Base-by-base conservation (phyloP, 2,113 vertebrate species). In the Ailuropoda melanoleuca region DNA sequence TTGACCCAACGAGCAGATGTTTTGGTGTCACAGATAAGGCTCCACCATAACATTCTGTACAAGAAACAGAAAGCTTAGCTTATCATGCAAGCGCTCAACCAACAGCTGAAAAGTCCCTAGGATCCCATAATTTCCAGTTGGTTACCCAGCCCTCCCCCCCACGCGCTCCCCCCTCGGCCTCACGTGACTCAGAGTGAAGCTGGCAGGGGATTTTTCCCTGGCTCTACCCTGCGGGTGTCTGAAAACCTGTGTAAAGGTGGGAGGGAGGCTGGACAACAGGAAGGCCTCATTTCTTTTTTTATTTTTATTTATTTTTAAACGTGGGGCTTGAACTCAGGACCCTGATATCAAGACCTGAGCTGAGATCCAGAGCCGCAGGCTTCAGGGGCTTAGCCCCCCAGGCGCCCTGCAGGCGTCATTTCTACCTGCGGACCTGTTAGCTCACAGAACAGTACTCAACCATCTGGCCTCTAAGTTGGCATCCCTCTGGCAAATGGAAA, bases 111-210 rank as follows among this genome's bases (percentile, higher is more conserved):
- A 97, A 85, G 94, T 92, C 92, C 96, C 92, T 48, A 56, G 68
- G 48, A 95, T 88, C 62, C 97, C 93, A 53, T 92, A 46, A 96
- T 88, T 95, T 97, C 93, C 92, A 96, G 62, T 26, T 90, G 89
- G 80, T 56, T 78, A 78, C 70, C 56, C 68, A 50, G 37, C 17
- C 64, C 26, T 6, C 37, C 26, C 26, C 23, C 75, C 2, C 34
- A 46, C n/a, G 3, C 37, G 26, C 26, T 23, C 66, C 3, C 29
- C 6, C 66, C 4, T 18, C 37, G 14, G 58, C 62, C 8, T 53
- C 90, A 70, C 13, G 7, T 53, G 88, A 83, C 84, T 66, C 92
- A 56, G 86, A 88, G 23, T 50, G 37, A 34, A 37, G 66, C 39
- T 43, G 14, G 26, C 6, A 2, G 62, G 87, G 85, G 48, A 55